Conservation (phyloP, 2,888 invertebrate species). For the Tiphia femorata region DNA sequence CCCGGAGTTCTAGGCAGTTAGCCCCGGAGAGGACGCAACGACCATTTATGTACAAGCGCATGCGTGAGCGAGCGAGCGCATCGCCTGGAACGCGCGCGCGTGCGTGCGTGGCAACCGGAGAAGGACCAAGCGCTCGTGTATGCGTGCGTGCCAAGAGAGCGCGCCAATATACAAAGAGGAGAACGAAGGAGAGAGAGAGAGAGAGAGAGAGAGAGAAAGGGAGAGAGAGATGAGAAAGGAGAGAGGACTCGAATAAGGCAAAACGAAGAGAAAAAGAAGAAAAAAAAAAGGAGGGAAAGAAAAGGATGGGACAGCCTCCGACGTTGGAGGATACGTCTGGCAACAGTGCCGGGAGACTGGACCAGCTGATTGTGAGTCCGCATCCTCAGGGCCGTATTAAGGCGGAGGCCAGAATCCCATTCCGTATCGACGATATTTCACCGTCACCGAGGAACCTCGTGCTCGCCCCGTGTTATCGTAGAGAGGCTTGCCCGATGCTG, state of each 20-base stretch:
- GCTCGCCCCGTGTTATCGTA: too few relatives aligned
- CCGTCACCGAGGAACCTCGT: too few relatives aligned
- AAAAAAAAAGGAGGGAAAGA: conserved; percentile 25
- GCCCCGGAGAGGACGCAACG: too few relatives aligned
- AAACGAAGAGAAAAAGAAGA: background rate
- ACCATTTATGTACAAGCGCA: too few relatives aligned
- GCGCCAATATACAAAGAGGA: too few relatives aligned
- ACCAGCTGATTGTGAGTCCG: conserved; percentile 37
- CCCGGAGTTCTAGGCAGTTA: too few relatives aligned
- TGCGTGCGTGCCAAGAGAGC: too few relatives aligned
- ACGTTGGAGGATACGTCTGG: conserved; percentile 42
- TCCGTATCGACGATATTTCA: background rate
- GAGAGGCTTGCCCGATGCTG: too few relatives aligned
- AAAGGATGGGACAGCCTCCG: conserved; percentile 30
- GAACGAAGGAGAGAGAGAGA: background rate
- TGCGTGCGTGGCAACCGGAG: too few relatives aligned
- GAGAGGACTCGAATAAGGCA: background rate
- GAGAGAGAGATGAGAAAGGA: background rate
- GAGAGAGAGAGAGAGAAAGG: background rate
- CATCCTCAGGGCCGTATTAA: conserved; percentile 19
- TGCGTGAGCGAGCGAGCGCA: too few relatives aligned
- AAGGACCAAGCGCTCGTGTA: too few relatives aligned
- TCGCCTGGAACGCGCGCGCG: too few relatives aligned
- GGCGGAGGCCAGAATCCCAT: background rate
- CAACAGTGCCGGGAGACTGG: conserved; percentile 42